Percentiles rank a stretch among this genome's conserved stretches.
phyloP scores from a whole-genome alignment of 2,113 vertebrate species.

The Struthio camelus region DNA sequence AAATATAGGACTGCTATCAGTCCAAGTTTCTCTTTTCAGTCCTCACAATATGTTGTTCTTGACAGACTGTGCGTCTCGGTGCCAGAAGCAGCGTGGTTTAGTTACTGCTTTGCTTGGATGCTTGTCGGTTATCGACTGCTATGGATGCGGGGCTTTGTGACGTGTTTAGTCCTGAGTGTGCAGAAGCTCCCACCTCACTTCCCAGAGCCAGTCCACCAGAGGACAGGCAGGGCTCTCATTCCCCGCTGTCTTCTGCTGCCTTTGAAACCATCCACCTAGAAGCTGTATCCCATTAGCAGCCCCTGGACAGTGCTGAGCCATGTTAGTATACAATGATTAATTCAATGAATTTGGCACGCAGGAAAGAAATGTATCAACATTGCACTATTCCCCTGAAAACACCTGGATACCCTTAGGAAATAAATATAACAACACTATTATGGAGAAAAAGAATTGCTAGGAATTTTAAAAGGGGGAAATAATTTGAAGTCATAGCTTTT shows the following conservation, averaged over 20 bases:
- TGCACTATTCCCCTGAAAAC: constrained; percentile 17
- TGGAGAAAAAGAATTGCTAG: not conserved
- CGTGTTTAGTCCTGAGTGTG: not conserved
- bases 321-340: not conserved
- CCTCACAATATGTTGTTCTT: not conserved
- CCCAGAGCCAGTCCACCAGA: not conserved
- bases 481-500: not conserved
- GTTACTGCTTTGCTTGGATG: not conserved
- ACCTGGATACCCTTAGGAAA: constrained; percentile 40
- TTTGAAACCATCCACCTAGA: not conserved
- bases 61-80: not conserved
- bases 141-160: not conserved
- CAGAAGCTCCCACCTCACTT: not conserved
- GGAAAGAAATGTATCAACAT: not conserved
- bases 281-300: not conserved
- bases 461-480: constrained; percentile 28
- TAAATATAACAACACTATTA: not conserved
- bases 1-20: not conserved
- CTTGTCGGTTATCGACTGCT: not conserved
- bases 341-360: not conserved
- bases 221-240: not conserved
- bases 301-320: not conserved
- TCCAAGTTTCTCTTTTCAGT: not conserved
- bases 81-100: not conserved
- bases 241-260: not conserved